Percentiles rank a stretch among this genome's conserved stretches.
phyloP scores from a whole-genome alignment of 2,113 vertebrate genomes.

The Pimephales promelas region DNA sequence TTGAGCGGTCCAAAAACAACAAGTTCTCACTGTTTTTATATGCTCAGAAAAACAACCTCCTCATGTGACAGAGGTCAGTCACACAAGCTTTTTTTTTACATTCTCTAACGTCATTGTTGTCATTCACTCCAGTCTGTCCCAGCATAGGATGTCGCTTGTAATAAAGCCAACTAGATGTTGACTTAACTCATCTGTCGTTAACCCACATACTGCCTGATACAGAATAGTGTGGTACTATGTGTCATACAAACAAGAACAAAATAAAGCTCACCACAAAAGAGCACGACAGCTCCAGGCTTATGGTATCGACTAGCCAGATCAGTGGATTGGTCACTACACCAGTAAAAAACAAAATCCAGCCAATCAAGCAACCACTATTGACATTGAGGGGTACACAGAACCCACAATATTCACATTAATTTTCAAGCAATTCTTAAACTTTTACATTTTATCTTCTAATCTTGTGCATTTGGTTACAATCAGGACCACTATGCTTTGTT shows the following conservation, averaged over 20 bases:
- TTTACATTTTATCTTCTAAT: background rate
- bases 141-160: constrained; percentile 24
- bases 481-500: background rate
- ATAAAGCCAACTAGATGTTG: background rate
- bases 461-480: background rate
- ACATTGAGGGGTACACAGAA: background rate
- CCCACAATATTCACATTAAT: background rate
- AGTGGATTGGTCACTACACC: background rate
- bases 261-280: constrained; percentile 1
- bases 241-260: constrained; percentile 13
- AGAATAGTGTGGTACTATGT: background rate
- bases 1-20: background rate
- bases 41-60: constrained; percentile 17
- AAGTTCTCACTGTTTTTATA: background rate
- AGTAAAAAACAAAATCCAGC: constrained; percentile 11
- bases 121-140: background rate
- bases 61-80: constrained; percentile 13
- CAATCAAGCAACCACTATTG: background rate
- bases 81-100: constrained; percentile 5
- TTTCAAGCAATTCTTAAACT: background rate
- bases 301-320: constrained; percentile 29
- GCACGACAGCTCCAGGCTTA: constrained; percentile 22
- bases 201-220: constrained; percentile 4
- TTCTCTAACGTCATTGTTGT: constrained; percentile 21
- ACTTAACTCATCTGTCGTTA: constrained; percentile 7